phyloP scores from a whole-genome alignment of 2,113 vertebrate genomes.

The Upupa epops region DNA sequence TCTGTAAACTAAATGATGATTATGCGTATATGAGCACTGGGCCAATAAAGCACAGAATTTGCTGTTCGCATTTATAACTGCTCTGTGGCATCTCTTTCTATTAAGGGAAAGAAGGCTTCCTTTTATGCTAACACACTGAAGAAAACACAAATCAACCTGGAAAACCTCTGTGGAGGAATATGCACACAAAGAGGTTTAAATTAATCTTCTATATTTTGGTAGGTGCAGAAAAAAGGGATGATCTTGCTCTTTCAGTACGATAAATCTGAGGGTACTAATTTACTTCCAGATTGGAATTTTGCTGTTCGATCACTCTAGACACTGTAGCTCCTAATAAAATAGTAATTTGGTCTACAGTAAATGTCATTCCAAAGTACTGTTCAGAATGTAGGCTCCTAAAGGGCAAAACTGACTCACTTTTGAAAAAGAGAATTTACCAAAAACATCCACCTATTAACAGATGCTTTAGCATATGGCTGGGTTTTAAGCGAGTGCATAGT shows the following conservation, averaged over 20 bases:
- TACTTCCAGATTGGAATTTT: background rate
- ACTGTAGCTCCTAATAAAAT: slow-evolving; percentile 24
- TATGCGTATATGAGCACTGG: background rate
- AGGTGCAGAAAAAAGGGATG: background rate
- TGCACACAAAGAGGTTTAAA: background rate
- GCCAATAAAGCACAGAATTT: slow-evolving; percentile 19
- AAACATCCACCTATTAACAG: slow-evolving; percentile 43
- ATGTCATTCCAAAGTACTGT: slow-evolving; percentile 24
- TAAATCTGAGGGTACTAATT: background rate
- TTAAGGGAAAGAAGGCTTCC: background rate
- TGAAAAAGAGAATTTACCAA: slow-evolving; percentile 20
- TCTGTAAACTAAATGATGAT: slow-evolving; percentile 36
- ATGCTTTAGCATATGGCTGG: slow-evolving; percentile 66
- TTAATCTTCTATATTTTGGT: background rate
- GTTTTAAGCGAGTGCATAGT: slow-evolving; percentile 59
- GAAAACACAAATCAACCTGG: background rate
- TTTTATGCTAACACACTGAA: background rate
- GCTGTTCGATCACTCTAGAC: background rate
- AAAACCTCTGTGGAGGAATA: background rate
- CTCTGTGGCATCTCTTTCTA: background rate
- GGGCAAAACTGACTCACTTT: slow-evolving; percentile 44
- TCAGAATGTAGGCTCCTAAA: slow-evolving; percentile 20
- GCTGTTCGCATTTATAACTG: slow-evolving; percentile 13
- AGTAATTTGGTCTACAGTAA: slow-evolving; percentile 15
- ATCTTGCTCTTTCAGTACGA: background rate